These are phyloP conservation scores for Hypocryptadius cinnamomeus DNA, from an alignment of 2,113 vertebrate genomes.

Conservation along the genomic window DNA sequence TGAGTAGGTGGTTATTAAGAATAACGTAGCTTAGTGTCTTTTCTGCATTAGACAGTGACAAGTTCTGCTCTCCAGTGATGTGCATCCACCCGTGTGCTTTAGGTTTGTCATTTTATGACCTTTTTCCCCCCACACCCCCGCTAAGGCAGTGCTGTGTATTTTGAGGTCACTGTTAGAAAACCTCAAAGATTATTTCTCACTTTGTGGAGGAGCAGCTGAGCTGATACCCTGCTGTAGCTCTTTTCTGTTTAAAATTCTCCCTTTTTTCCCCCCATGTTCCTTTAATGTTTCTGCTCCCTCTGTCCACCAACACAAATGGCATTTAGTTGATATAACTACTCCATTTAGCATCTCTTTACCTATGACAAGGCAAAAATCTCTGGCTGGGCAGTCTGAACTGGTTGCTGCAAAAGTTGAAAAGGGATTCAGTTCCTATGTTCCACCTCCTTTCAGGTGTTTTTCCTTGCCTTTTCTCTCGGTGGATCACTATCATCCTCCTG, in stretches of 20 bases:
- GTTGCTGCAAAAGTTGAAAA: background rate
- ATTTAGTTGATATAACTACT: background rate
- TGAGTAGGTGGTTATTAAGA: background rate
- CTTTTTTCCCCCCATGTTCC: background rate
- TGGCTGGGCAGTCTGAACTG: fast-evolving
- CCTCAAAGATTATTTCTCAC: fast-evolving
- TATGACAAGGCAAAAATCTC: slow-evolving; percentile 25
- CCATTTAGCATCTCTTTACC: background rate
- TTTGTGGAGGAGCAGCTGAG: background rate
- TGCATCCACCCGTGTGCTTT: background rate
- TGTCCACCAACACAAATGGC: background rate
- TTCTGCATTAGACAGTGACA: background rate
- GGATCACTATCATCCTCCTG: background rate
- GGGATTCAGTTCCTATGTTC: background rate
- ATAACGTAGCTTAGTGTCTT: fast-evolving
- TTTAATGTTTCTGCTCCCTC: background rate
- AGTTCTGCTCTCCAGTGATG: background rate
- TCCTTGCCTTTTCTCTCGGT: background rate
- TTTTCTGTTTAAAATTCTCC: background rate
- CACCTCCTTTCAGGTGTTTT: background rate
- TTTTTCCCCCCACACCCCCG: fast-evolving
- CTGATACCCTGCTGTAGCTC: background rate
- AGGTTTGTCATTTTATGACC: background rate
- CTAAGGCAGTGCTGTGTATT: background rate
- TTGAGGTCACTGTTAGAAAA: background rate